Conservation (phyloP, 2,888 invertebrate genomes). For the Pammene fasciana region DNA sequence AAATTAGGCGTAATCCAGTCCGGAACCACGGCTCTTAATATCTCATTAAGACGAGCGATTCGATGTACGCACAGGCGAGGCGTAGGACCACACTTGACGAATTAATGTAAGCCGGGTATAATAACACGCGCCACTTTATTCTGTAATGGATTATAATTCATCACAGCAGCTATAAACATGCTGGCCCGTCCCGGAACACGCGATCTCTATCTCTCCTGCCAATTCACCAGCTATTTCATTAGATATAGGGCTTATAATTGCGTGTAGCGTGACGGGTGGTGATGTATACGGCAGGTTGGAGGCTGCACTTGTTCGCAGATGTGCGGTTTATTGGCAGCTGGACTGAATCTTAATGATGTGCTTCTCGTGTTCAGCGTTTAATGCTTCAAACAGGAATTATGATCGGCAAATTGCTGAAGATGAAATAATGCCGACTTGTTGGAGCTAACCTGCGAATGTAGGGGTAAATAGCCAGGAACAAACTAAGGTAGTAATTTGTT, state of each 20-base stretch:
- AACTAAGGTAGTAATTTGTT: background rate
- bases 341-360: slow-evolving; percentile 36
- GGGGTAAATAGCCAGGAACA: background rate
- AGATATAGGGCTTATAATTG: slow-evolving; percentile 28
- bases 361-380: slow-evolving; percentile 32
- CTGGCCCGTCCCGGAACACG: slow-evolving; percentile 30
- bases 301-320: slow-evolving; percentile 37
- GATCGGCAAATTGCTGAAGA: slow-evolving; percentile 34
- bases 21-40: slow-evolving; percentile 26
- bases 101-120: slow-evolving; percentile 60
- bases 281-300: slow-evolving; percentile 34
- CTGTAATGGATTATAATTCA: slow-evolving; percentile 58
- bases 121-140: slow-evolving; percentile 55
- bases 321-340: slow-evolving; percentile 34
- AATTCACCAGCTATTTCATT: slow-evolving; percentile 25
- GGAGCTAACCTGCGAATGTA: background rate
- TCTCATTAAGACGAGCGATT: slow-evolving; percentile 34
- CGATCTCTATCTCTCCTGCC: slow-evolving; percentile 29
- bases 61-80: slow-evolving; percentile 46
- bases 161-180: slow-evolving; percentile 47
- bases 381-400: slow-evolving; percentile 22
- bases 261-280: slow-evolving; percentile 16
- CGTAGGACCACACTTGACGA: slow-evolving; percentile 65
- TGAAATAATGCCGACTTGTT: slow-evolving; percentile 28
- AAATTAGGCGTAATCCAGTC: slow-evolving; percentile 36